Evolutionary conservation across 1,140 invertebrate species (phyloP).

Genomic region (Trichoplusia ni): DNA sequence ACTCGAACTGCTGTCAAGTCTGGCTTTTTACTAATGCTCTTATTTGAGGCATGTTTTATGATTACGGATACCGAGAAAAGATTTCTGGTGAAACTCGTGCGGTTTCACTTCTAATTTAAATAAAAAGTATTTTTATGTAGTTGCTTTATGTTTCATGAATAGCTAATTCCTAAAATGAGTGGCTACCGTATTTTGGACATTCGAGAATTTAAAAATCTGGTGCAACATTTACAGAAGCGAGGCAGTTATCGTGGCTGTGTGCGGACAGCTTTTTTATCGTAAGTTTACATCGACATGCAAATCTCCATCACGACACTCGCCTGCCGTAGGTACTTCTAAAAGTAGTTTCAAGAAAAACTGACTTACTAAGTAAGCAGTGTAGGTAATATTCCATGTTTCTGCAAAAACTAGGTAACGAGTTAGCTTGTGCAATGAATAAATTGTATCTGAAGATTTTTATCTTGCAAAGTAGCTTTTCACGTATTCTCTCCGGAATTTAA

Average conservation of each 20-base stretch:
- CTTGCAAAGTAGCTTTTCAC: slow-evolving; percentile 26
- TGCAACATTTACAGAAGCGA: slow-evolving; percentile 35
- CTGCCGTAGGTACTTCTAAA: slow-evolving; percentile 39
- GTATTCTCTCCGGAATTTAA: slow-evolving; percentile 25
- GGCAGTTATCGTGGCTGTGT: slow-evolving; percentile 33
- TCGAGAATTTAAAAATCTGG: slow-evolving; percentile 16
- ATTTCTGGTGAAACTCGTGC: not conserved
- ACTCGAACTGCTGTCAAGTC: not conserved
- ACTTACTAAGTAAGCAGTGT: slow-evolving; percentile 32
- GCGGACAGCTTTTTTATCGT: slow-evolving; percentile 41
- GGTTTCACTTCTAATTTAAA: not conserved
- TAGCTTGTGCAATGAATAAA: slow-evolving; percentile 32
- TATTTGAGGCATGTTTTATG: not conserved
- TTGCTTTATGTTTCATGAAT: not conserved
- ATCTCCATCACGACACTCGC: slow-evolving; percentile 49
- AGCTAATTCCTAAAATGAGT: not conserved
- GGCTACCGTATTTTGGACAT: not conserved
- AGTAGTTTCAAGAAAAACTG: slow-evolving; percentile 42
- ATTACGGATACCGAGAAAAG: not conserved
- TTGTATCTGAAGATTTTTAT: slow-evolving; percentile 28
- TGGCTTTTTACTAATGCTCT: slow-evolving; percentile 11
- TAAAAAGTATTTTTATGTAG: not conserved
- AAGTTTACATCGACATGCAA: slow-evolving; percentile 51
- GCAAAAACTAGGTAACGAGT: slow-evolving; percentile 24
- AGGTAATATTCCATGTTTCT: slow-evolving; percentile 22